Base-by-base conservation (phyloP, 2,113 vertebrate genomes). In the Leucopsar rothschildi region DNA sequence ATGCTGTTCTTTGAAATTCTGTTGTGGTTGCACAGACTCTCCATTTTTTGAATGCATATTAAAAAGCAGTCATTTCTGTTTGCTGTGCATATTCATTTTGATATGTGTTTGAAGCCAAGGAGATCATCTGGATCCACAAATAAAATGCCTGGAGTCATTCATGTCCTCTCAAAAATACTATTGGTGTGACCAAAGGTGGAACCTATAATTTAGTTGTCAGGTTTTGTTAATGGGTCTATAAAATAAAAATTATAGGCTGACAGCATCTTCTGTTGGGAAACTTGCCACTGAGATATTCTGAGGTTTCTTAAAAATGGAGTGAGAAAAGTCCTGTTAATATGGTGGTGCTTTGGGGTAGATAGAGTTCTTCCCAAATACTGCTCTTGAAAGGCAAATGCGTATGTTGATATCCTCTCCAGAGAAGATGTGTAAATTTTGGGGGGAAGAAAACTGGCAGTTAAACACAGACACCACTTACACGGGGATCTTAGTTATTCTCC, bases 221-320 rank as follows among this genome's bases (percentile, higher is more conserved):
- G 7, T 90, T 96, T 93, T 86, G 82, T 90, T 95, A 95, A 95
- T 88, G 31, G 25, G 28, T 86, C 53, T 60, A 37, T 94, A 95
- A 95, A 96, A 42, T 61, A 95, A 93, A 96, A 96, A 96, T 94
- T 93, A 92, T 19, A 92, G 72, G n/a, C 64, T 96, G 92, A 88
- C 79, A 81, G 39, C 71, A 71, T 78, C 42, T 42, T 90, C 47
- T 66, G 12, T 63, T 64, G 72, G 72, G 64, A 96, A 75, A 78
- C 28, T 64, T 88, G 31, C 42, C 49, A 42, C 8, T 78, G 33
- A 78, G 55, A 57, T 81, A 75, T 81, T 90, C 71, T 81, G 82
- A 90, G 72, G 56, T 68, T 40, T 93, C 82, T 92, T 55, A 71
- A 86, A 88, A 94, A 72, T 27, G 25, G 12, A 84, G 72, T 89